These are phyloP conservation scores for Acanthaster planci DNA, from an alignment of 35 echinoderm and acorn worm genomes.

Conservation along the genomic window DNA sequence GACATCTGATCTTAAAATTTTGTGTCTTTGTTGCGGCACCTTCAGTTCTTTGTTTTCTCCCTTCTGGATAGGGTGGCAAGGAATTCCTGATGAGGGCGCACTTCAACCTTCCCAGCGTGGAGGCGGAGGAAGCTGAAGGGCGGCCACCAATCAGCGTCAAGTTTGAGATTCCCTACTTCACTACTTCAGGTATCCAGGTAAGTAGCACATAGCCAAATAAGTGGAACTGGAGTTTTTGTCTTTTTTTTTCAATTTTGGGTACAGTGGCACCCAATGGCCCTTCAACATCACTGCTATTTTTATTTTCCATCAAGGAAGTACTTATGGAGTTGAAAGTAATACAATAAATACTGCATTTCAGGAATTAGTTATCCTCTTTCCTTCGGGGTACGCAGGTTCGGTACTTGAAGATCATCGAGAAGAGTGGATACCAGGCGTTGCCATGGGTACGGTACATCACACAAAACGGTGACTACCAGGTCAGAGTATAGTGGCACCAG, in stretches of 20 bases:
- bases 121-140: slow-evolving; percentile 85
- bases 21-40: not conserved
- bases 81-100: slow-evolving; percentile 99
- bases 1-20: not conserved
- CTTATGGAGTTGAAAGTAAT: too few species aligned
- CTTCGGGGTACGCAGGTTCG: slow-evolving; percentile 59
- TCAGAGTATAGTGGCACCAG: slow-evolving; percentile 67
- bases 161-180: slow-evolving; percentile 99
- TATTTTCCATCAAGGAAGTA: too few species aligned
- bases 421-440: slow-evolving; percentile 97
- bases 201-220: not conserved
- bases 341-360: too few species aligned
- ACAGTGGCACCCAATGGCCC: too few species aligned
- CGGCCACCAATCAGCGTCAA: slow-evolving; percentile 89
- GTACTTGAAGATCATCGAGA: slow-evolving; percentile 98
- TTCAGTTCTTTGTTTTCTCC: slow-evolving; percentile 18
- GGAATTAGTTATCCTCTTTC: slow-evolving; percentile 2
- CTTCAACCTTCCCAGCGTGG: slow-evolving; percentile 97
- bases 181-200: slow-evolving; percentile 98
- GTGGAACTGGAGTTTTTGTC: not conserved
- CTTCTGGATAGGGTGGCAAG: slow-evolving; percentile 82
- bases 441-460: slow-evolving; percentile 99
- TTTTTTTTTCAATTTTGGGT: too few species aligned
- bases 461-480: slow-evolving; percentile 99
- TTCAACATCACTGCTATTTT: too few species aligned